Evolutionary conservation across 2,888 invertebrate genomes (phyloP).

Genomic region (Callimorpha dominula): DNA sequence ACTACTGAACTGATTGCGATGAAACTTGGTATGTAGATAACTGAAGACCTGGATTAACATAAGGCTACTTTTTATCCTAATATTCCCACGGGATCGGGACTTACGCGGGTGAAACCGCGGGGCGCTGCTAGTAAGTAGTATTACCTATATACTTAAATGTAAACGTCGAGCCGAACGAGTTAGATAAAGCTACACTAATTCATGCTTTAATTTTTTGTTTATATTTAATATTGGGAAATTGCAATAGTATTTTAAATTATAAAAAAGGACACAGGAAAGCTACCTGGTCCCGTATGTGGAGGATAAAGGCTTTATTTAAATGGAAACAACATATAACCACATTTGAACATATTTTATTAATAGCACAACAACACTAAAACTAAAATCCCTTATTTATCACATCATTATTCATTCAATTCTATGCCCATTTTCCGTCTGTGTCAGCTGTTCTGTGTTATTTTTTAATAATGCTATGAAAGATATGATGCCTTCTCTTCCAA

Average conservation of each 20-base stretch:
- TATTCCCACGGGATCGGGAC: no score
- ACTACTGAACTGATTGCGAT: no score
- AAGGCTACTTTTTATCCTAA: no score
- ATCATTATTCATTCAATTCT: slow-evolving; percentile 71
- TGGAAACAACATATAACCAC: slow-evolving; percentile 68
- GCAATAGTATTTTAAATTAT: not conserved
- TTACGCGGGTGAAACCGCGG: no score
- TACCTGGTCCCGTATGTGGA: not conserved
- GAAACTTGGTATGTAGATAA: no score
- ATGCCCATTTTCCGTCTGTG: slow-evolving; percentile 51
- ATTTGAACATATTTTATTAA: slow-evolving; percentile 85
- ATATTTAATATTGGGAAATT: not conserved
- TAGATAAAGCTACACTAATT: no score
- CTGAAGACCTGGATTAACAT: no score
- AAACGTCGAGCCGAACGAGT: no score
- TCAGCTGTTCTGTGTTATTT: slow-evolving; percentile 60
- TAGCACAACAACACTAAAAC: slow-evolving; percentile 86
- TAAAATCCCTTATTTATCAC: slow-evolving; percentile 79
- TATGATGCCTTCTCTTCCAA: slow-evolving; percentile 80
- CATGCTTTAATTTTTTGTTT: no score
- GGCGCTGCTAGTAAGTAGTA: no score
- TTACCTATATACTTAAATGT: no score
- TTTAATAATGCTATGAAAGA: slow-evolving; percentile 78
- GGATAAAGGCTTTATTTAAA: slow-evolving; percentile 4
- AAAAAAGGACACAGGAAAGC: not conserved